A percentile compares a stretch with the other conserved stretches of the same genome.
Conservation (phyloP, 2,888 invertebrate genomes). For the Ganaspis brasiliensis region DNA sequence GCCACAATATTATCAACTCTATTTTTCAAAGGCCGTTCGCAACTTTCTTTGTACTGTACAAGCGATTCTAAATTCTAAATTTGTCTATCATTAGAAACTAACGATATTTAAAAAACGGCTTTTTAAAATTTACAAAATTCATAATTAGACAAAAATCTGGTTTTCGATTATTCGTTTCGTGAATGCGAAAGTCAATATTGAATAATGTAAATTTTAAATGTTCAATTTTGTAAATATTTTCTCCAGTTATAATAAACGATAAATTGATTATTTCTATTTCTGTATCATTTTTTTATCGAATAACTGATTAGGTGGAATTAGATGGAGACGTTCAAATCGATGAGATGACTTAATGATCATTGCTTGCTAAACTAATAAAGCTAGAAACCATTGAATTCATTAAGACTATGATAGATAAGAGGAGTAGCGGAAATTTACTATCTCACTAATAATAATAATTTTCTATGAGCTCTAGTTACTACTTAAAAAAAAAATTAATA, state of each 20-base stretch:
- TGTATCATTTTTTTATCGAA: neutral
- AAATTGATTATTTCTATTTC: neutral
- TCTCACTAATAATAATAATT: neutral
- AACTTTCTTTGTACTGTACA: neutral
- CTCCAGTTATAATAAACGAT: too few relatives aligned
- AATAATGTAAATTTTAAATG: too few relatives aligned
- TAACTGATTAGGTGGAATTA: neutral
- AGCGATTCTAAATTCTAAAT: neutral
- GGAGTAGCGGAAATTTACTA: neutral
- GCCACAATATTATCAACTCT: neutral
- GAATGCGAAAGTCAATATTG: too few relatives aligned
- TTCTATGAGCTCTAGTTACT: neutral
- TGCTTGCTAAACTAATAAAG: constrained; percentile 9
- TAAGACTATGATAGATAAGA: neutral
- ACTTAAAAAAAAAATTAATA: neutral
- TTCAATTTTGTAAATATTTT: too few relatives aligned
- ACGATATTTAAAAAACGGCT: too few relatives aligned
- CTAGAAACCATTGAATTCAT: neutral
- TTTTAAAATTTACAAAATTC: too few relatives aligned
- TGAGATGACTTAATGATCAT: neutral
- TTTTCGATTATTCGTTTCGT: too few relatives aligned
- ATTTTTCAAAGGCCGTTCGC: neutral
- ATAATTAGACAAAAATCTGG: too few relatives aligned
- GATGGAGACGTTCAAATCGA: neutral
- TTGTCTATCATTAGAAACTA: neutral